Evolutionary conservation across 2,113 vertebrate genomes (phyloP).

Genomic region (Elephas maximus): DNA sequence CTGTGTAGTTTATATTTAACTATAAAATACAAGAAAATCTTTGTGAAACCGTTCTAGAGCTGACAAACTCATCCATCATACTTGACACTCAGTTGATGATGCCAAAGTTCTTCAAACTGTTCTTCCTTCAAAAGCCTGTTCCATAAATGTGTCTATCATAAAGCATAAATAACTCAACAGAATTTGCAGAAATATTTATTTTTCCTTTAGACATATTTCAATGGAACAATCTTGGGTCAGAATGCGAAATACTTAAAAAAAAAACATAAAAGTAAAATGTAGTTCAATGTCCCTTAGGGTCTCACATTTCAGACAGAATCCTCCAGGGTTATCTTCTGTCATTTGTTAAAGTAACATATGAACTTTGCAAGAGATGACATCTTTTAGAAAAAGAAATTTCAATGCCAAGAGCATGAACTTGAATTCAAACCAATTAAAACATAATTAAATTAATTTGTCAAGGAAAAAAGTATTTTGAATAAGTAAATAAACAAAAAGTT

Average conservation of each 20-base stretch:
- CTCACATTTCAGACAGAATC: constrained; percentile 74
- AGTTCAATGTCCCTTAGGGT: constrained; percentile 80
- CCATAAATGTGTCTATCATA: constrained; percentile 68
- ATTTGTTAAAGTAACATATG: constrained; percentile 73
- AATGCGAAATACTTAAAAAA: constrained; percentile 64
- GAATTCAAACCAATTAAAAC: constrained; percentile 76
- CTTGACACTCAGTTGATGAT: constrained; percentile 50
- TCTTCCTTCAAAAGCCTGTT: constrained; percentile 72
- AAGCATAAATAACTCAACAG: constrained; percentile 71
- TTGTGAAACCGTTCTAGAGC: constrained; percentile 65
- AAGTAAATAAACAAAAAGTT: constrained; percentile 69
- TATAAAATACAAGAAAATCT: constrained; percentile 62
- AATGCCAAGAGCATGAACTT: constrained; percentile 71
- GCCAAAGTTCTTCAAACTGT: constrained; percentile 55
- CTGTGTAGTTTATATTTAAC: constrained; percentile 53
- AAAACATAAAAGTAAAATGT: constrained; percentile 75
- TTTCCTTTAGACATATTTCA: constrained; percentile 69
- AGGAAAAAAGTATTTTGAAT: constrained; percentile 29
- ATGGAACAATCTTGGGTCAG: constrained; percentile 23
- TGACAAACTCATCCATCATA: constrained; percentile 46
- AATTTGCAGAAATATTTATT: constrained; percentile 77
- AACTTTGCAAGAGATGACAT: constrained; percentile 75
- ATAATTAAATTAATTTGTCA: constrained; percentile 72
- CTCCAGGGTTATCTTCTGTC: constrained; percentile 73
- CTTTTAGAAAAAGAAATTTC: constrained; percentile 66